Conservation (phyloP, 2,888 invertebrate genomes). For the Dryadula phaetusa region DNA sequence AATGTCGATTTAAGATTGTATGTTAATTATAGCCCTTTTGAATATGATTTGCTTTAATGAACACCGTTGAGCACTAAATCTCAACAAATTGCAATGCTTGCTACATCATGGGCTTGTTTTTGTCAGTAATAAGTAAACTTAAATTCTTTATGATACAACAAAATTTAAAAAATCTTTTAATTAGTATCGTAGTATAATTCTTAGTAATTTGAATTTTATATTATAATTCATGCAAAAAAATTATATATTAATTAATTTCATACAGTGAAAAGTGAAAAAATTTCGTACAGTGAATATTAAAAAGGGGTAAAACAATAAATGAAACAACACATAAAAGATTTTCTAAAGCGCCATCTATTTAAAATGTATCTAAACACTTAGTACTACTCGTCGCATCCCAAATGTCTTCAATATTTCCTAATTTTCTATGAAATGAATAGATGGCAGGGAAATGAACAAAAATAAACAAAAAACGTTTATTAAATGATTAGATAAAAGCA, state of each 20-base stretch:
- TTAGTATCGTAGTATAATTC: too few relatives aligned
- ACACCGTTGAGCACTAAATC: conserved; percentile 8
- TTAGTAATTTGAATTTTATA: too few relatives aligned
- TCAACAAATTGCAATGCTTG: conserved; percentile 5
- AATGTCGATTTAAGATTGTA: conserved; percentile 3
- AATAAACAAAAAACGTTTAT: background rate
- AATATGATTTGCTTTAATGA: conserved; percentile 26
- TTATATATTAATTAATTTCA: too few relatives aligned
- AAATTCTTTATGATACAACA: too few relatives aligned
- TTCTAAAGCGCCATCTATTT: conserved; percentile 7
- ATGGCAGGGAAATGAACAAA: background rate
- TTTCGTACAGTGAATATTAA: too few relatives aligned
- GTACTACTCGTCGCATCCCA: background rate
- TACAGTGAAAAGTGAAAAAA: too few relatives aligned
- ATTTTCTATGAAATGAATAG: background rate
- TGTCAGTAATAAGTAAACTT: background rate
- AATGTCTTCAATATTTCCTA: background rate
- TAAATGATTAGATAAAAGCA: too few relatives aligned
- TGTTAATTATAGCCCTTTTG: conserved; percentile 11
- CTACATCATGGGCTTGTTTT: conserved; percentile 6
- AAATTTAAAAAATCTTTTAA: too few relatives aligned
- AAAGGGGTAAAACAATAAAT: too few relatives aligned
- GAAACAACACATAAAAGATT: background rate
- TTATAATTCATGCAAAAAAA: too few relatives aligned
- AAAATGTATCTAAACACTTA: background rate